Percentiles rank a stretch among this genome's conserved stretches.
These are phyloP conservation scores for Dipodomys stephensi DNA, from an alignment of 2,113 vertebrate genomes.

Conservation along the genomic window DNA sequence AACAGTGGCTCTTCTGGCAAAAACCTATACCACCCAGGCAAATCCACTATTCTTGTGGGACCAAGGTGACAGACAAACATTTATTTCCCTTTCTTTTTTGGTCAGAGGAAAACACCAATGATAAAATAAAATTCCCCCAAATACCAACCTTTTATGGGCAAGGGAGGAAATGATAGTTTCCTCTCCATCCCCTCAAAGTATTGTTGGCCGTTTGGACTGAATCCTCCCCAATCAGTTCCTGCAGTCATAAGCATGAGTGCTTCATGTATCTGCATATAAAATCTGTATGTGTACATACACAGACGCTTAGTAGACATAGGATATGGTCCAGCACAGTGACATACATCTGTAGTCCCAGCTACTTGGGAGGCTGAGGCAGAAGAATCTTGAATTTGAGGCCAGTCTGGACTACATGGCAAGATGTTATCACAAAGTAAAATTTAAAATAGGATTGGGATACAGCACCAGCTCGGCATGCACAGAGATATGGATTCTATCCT, in stretches of 20 bases:
- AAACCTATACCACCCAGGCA: neutral
- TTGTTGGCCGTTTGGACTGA: neutral
- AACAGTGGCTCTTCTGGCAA: neutral
- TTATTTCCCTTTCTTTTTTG: conserved; percentile 32
- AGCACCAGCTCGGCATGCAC: neutral
- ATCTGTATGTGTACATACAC: neutral
- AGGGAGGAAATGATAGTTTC: neutral
- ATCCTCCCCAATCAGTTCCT: neutral
- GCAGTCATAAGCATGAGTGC: no score
- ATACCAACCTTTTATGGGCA: neutral
- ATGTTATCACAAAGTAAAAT: neutral
- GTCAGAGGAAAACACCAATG: conserved; percentile 12
- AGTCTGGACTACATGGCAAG: neutral
- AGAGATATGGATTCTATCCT: neutral
- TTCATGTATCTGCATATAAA: no score
- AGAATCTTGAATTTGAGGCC: neutral
- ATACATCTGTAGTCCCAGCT: neutral
- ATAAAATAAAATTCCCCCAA: conserved; percentile 43
- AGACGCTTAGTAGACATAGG: neutral
- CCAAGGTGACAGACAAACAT: neutral
- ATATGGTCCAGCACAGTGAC: neutral
- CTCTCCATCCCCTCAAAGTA: neutral
- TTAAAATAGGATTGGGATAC: neutral
- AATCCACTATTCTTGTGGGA: neutral
- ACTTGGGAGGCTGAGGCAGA: neutral